These are phyloP conservation scores for Plebejus melissa DNA, from an alignment of 2,888 invertebrate genomes.

Conservation along the genomic window DNA sequence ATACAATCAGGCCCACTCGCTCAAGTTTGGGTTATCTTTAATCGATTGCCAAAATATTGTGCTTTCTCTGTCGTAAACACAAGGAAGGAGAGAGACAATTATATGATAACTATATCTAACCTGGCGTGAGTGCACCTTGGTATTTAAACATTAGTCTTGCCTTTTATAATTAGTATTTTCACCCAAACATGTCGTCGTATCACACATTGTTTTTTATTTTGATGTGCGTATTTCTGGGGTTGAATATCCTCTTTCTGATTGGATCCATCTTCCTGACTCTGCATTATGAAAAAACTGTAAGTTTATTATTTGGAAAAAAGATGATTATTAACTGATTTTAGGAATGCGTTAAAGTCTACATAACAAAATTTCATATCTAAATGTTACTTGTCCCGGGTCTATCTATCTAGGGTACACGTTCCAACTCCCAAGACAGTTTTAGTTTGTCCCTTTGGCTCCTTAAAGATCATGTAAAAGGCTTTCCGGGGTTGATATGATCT, in stretches of 20 bases:
- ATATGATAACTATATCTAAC: background rate
- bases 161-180: background rate
- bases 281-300: conserved; percentile 27
- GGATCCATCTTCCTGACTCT: conserved; percentile 16
- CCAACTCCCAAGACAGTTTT: too few species aligned
- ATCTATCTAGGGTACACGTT: too few species aligned
- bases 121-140: background rate
- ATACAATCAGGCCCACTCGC: background rate
- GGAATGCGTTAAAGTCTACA: too few species aligned
- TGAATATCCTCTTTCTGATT: conserved; percentile 27
- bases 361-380: too few species aligned
- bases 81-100: background rate
- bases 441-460: too few species aligned
- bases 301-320: background rate
- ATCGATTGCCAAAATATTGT: background rate
- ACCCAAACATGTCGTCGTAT: conserved; percentile 21
- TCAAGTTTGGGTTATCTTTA: background rate
- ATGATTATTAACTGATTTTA: too few species aligned
- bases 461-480: too few species aligned
- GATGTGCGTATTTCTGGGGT: conserved; percentile 24
- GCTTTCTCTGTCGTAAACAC: background rate
- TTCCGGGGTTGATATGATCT: too few species aligned
- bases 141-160: background rate
- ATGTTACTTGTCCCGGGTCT: too few species aligned
- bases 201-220: conserved; percentile 25